Conservation (phyloP, 2,888 invertebrate species). For the Drosophila helvetica region DNA sequence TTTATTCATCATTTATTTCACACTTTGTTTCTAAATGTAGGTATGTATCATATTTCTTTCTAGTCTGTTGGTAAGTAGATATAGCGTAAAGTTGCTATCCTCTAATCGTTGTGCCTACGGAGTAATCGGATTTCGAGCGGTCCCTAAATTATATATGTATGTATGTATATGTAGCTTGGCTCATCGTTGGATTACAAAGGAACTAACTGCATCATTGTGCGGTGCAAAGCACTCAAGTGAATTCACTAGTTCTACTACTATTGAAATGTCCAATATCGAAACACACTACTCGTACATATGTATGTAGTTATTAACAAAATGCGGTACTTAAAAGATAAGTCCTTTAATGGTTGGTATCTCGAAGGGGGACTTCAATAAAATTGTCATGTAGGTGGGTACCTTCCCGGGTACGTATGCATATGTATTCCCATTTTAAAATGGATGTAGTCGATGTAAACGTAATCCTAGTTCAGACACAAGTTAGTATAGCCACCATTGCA, state of each 20-base stretch:
- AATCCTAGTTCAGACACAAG: slow-evolving; percentile 61
- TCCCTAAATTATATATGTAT: slow-evolving; percentile 17
- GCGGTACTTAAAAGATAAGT: slow-evolving; percentile 15
- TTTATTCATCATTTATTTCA: slow-evolving; percentile 65
- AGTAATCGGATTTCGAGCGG: slow-evolving; percentile 31
- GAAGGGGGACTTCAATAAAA: slow-evolving; percentile 34
- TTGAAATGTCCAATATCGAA: slow-evolving; percentile 33
- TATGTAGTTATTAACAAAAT: slow-evolving; percentile 3
- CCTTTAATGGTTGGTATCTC: slow-evolving; percentile 6
- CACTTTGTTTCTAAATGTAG: slow-evolving; percentile 35
- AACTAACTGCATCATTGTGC: slow-evolving; percentile 36
- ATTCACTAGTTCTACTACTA: slow-evolving; percentile 23
- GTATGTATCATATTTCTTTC: slow-evolving; percentile 11
- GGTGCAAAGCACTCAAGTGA: slow-evolving; percentile 33
- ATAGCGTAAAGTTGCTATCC: slow-evolving; percentile 42
- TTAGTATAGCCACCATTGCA: slow-evolving; percentile 54
- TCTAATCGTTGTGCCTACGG: slow-evolving; percentile 56
- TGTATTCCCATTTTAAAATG: slow-evolving; percentile 16
- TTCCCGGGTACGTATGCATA: slow-evolving; percentile 26
- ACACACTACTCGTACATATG: slow-evolving; percentile 43
- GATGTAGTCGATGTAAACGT: slow-evolving; percentile 35
- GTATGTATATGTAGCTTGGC: slow-evolving; percentile 2
- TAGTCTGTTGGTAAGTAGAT: slow-evolving; percentile 28
- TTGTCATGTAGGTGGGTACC: slow-evolving; percentile 26
- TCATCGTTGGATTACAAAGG: slow-evolving; percentile 31